Conservation (phyloP, 2,797 vertebrate species). For the Eupleurogrammus muticus region DNA sequence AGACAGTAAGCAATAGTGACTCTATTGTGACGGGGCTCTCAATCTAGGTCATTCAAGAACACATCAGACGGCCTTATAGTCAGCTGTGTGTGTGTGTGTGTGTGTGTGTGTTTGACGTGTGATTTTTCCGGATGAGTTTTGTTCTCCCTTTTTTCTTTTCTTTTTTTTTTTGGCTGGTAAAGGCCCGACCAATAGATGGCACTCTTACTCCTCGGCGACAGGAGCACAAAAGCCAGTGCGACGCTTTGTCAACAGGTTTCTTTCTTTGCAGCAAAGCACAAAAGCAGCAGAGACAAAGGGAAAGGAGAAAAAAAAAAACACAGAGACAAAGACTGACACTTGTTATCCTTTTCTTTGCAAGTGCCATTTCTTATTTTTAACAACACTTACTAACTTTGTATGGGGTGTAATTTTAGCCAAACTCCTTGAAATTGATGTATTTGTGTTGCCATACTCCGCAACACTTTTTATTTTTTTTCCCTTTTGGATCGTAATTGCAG, state of each 20-base stretch:
- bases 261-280: slow-evolving; percentile 60
- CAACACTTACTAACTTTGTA: slow-evolving; percentile 51
- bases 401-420: slow-evolving; percentile 61
- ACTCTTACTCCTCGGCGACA: slow-evolving; percentile 72
- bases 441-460: slow-evolving; percentile 68
- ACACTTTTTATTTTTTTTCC: slow-evolving; percentile 55
- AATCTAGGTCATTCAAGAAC: slow-evolving; percentile 77
- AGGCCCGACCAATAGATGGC: slow-evolving; percentile 80
- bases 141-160: background rate
- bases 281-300: slow-evolving; percentile 25
- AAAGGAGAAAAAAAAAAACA: slow-evolving; percentile 20
- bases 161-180: background rate
- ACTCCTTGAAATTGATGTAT: slow-evolving; percentile 59
- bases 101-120: slow-evolving; percentile 37
- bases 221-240: slow-evolving; percentile 29
- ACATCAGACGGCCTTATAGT: slow-evolving; percentile 51
- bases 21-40: slow-evolving; percentile 68
- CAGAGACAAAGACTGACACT: slow-evolving; percentile 56
- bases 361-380: slow-evolving; percentile 40
- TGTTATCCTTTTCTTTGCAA: slow-evolving; percentile 51
- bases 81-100: slow-evolving; percentile 38
- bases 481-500: slow-evolving; percentile 63
- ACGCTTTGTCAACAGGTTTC: slow-evolving; percentile 73
- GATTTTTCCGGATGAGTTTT: slow-evolving; percentile 13
- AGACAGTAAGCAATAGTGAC: slow-evolving; percentile 73